Evolutionary conservation across 2,888 invertebrate species (phyloP), one percentile per base, ranked within the genome.

Genomic region (Koerneria pararmatus): DNA sequence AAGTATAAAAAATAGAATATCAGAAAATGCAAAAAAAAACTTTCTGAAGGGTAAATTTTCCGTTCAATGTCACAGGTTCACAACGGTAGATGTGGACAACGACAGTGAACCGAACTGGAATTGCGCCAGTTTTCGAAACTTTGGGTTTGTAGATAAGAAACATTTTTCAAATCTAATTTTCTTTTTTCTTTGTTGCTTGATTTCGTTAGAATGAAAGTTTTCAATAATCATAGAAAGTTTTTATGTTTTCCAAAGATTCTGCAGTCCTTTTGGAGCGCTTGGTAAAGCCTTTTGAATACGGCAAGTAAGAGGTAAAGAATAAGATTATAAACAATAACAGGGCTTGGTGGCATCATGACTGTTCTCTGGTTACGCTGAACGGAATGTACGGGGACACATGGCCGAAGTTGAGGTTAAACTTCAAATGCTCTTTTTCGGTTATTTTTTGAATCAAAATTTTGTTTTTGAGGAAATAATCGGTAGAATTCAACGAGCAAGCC

Each of bases 261-360:
- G 24, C 6, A 35, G 19, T 49, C 22, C 11, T 31, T 5, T 32
- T 56, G n/a, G n/a, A n/a, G n/a, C n/a, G n/a, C n/a, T n/a, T n/a
- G n/a, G n/a, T n/a, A n/a, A n/a, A n/a, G n/a, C n/a, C n/a, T n/a
- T n/a, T n/a, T n/a, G 19, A 19, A 41, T 8, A 41, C 11, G 19
- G 41, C 8, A 19, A 41, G 41, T 11, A 19, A 41, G 41, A 41
- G 41, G 19, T 8, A 41, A 19, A 41, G 41, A 41, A 19, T 11
- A 19, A 41, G 41, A 41, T 8, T 8, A 19, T 11, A 19, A 41
- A 46, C 5, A 15, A 8, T 65, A 69, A 60, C 69, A 75, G 76
- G n/a, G 74, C 68, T 24, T 76, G 76, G 76, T 76, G 76, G 76
- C 76, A 76, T 60, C 54, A 59, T 6, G 71, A 73, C 63, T 76